phyloP scores from a whole-genome alignment of 2,113 vertebrate genomes.

The Lepidiolamprologus cunningtoni region DNA sequence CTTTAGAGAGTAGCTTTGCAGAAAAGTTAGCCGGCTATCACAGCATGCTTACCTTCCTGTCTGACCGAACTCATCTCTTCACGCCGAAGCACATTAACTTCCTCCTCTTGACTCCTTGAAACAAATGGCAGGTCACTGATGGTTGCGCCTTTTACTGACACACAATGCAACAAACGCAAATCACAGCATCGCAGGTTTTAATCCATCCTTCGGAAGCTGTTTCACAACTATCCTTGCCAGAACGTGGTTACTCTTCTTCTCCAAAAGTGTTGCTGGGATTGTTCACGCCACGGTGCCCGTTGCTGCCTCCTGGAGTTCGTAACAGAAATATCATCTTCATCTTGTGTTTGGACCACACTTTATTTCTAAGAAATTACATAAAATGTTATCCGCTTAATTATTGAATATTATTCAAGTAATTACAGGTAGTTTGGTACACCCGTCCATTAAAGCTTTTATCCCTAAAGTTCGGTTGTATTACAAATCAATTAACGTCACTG shows the following conservation, averaged over 20 bases:
- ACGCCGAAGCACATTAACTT: not conserved
- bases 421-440: not conserved
- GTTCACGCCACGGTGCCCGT: not conserved
- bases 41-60: slow-evolving; percentile 37
- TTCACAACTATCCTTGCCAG: not conserved
- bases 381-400: not conserved
- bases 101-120: not conserved
- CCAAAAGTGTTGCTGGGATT: not conserved
- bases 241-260: not conserved
- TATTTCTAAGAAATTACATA: not conserved
- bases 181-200: accelerated
- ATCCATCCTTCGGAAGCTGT: not conserved
- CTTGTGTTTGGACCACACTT: not conserved
- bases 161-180: not conserved
- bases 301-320: not conserved
- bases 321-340: not conserved
- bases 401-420: not conserved
- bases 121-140: not conserved
- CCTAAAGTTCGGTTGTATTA: not conserved
- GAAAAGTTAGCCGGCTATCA: slow-evolving; percentile 1
- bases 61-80: slow-evolving; percentile 42
- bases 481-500: not conserved
- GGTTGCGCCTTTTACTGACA: not conserved
- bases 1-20: not conserved
- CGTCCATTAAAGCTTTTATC: not conserved